Evolutionary conservation across 2,113 vertebrate species (phyloP).

Genomic region (Eclectus roratus): DNA sequence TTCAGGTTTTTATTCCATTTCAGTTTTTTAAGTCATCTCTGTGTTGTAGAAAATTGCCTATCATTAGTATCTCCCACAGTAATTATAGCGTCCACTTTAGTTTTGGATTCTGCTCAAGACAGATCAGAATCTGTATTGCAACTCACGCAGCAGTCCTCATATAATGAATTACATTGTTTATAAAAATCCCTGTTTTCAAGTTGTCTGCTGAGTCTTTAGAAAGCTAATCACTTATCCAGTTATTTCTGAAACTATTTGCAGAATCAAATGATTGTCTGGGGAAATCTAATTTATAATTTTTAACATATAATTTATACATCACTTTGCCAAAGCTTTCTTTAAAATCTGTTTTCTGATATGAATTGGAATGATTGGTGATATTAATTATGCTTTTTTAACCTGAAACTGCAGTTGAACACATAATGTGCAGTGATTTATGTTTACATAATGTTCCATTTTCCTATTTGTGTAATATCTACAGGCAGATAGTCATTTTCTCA

Average conservation of each 20-base stretch:
- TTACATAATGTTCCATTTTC: conserved; percentile 44
- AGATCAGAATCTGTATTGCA: background rate
- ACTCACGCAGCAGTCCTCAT: conserved; percentile 49
- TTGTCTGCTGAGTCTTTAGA: conserved; percentile 53
- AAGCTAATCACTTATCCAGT: conserved; percentile 53
- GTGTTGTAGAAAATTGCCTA: background rate
- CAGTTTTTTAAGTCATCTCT: background rate
- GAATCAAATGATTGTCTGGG: conserved; percentile 68
- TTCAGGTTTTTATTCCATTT: background rate
- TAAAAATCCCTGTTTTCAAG: conserved; percentile 63
- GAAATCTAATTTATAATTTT: conserved; percentile 70
- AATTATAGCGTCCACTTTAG: conserved; percentile 27
- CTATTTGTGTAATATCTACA: conserved; percentile 30
- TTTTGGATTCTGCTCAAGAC: background rate
- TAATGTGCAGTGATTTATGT: conserved; percentile 55
- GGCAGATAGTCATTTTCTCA: conserved; percentile 31
- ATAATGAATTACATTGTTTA: conserved; percentile 21
- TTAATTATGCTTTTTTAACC: conserved; percentile 49
- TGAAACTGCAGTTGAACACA: conserved; percentile 32
- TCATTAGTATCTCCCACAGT: background rate
- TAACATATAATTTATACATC: conserved; percentile 59
- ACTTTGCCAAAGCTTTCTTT: conserved; percentile 50
- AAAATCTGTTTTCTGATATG: conserved; percentile 41
- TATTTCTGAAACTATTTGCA: conserved; percentile 63
- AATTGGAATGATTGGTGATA: conserved; percentile 42